Base-by-base conservation (phyloP, 92 coral and sea anemone species). In the Phenganax marumi region DNA sequence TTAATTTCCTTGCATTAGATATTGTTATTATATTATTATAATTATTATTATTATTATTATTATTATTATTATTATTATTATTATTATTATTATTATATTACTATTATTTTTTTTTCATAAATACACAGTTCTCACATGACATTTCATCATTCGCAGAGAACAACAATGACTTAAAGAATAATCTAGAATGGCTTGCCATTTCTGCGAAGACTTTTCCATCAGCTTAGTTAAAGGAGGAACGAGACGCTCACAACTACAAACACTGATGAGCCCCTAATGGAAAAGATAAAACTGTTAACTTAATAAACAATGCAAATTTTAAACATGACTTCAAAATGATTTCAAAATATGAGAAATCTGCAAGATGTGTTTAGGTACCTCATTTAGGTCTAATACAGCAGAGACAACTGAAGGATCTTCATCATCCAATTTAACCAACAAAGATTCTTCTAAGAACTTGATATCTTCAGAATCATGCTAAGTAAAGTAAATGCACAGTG, bases 371-470 rank as follows among this genome's bases (percentile, higher is more conserved):
- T 68, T 25, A 66, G 49, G 46, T 83, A 93, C 98, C 91, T 92
- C 84, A 26, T 90, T 88, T 49, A 95, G 77, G 50, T 86, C 84
- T 12, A 95, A 89, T 10, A 91, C 97, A 88, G 90, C 70, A 8
- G 79, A 77, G 16, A 91, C 98, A 26, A 95, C 96, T 10, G 79
- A 43, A 24, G 91, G 90, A 47, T 91, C 96, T 19, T 95, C 98
- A 88, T 95, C 98, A 61, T 86, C 60, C 0, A 95, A 86, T 51
- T 92, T 77, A 57, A 89, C 87, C 33, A 95, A 66, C 17, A 95
- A 72, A 6, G 93, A 90, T 25, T 90, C 93, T 11, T 83, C 70
- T 19, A 95, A 46, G 69, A 95, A 95, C 66, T 91, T 89, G 50
- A 75, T 79, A 64, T 92, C 98, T 63, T 79, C 89, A 64, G 84